phyloP scores from a whole-genome alignment of 2,113 vertebrate species.

The Elaphurus davidianus region DNA sequence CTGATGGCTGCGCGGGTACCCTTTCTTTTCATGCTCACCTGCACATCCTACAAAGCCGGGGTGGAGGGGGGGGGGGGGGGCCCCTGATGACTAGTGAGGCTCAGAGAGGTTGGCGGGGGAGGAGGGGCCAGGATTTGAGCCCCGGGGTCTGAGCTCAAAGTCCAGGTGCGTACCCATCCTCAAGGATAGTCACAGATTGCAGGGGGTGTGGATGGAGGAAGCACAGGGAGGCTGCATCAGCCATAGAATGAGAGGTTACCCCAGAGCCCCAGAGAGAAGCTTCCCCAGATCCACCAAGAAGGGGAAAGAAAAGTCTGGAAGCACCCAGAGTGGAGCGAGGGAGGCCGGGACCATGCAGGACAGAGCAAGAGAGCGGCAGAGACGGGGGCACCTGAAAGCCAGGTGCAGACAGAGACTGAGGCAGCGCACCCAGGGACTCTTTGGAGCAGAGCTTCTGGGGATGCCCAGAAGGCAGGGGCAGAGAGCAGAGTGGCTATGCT shows the following conservation, averaged over 20 bases:
- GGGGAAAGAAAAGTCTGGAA: background rate
- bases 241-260: background rate
- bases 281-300: background rate
- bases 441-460: background rate
- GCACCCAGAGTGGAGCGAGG: too few relatives aligned
- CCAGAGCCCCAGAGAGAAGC: background rate
- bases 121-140: background rate
- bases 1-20: background rate
- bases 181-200: background rate
- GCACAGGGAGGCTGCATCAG: background rate
- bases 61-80: too few relatives aligned
- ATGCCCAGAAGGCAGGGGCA: background rate
- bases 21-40: background rate
- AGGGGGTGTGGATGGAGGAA: background rate
- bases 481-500: background rate
- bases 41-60: background rate
- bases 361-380: background rate
- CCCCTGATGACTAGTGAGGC: background rate
- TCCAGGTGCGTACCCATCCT: rapidly evolving
- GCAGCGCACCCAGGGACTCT: background rate
- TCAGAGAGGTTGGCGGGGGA: background rate
- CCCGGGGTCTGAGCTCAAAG: background rate
- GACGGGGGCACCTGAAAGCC: background rate
- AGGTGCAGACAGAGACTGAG: background rate
- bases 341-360: background rate